phyloP scores from a whole-genome alignment of 2,113 vertebrate genomes.

The Epinephelus moara region DNA sequence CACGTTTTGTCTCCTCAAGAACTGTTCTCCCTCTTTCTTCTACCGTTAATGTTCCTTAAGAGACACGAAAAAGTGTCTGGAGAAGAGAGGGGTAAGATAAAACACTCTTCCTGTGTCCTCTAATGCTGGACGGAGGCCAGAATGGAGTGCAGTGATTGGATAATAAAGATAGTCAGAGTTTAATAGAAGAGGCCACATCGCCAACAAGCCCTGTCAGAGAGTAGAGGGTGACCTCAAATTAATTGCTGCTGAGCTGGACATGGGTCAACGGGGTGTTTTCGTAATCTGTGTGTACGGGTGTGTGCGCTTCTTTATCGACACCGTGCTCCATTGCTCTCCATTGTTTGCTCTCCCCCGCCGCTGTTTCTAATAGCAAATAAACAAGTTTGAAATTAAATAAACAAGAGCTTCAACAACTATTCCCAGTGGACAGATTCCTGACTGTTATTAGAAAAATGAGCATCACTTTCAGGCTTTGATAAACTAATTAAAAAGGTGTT shows the following conservation, averaged over 20 bases:
- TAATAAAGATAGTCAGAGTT: constrained; percentile 68
- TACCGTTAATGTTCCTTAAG: constrained; percentile 37
- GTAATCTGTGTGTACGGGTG: constrained; percentile 38
- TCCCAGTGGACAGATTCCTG: constrained; percentile 57
- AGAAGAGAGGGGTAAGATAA: constrained; percentile 50
- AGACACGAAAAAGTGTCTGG: constrained; percentile 39
- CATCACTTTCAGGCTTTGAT: constrained; percentile 69
- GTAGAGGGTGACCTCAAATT: constrained; percentile 67
- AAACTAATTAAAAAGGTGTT: constrained; percentile 78
- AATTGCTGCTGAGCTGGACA: constrained; percentile 68
- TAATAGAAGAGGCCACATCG: constrained; percentile 52
- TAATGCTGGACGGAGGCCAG: constrained; percentile 66
- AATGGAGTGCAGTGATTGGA: constrained; percentile 68
- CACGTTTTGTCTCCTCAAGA: constrained; percentile 28
- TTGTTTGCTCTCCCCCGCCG: constrained; percentile 49
- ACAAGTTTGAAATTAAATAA: constrained; percentile 70
- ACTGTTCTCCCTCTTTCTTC: constrained; percentile 1
- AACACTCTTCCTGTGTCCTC: constrained; percentile 60
- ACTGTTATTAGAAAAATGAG: constrained; percentile 70
- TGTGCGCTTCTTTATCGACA: constrained; percentile 32
- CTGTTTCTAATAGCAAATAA: constrained; percentile 65
- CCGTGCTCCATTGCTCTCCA: constrained; percentile 19
- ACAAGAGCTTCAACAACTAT: constrained; percentile 50
- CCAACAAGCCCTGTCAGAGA: constrained; percentile 65
- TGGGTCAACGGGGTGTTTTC: constrained; percentile 59